Base-by-base conservation (phyloP, 2,113 vertebrate species). In the Pipa parva region DNA sequence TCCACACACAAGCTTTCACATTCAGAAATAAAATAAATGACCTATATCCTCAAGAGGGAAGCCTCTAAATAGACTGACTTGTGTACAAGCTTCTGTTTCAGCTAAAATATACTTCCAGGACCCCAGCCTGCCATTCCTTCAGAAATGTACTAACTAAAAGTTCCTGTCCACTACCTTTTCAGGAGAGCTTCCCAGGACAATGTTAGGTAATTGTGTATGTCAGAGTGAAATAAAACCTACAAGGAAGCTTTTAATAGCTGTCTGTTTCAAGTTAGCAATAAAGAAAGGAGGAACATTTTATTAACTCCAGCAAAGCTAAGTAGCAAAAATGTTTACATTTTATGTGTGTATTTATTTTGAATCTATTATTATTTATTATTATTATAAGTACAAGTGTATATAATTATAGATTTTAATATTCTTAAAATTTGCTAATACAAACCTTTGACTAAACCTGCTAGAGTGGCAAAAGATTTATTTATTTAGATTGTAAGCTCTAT, bases 41-140 rank as follows among this genome's bases (percentile, higher is more conserved):
- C 77, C 72, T 77, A 77, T 6, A 81, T 76, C 69, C 72, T 71
- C 77, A 57, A 74, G 72, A 73, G 76, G 63, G 46, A 73, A 55
- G 10, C 25, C 63, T 77, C 71, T 76, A 77, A 73, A 72, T 63
- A 74, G 73, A 76, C 72, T 78, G 74, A 63, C 29, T 80, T 72
- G 77, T 39, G 74, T 80, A 59, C 56, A 60, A 71, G 62, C 52
- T 58, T 70, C 59, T 33, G 24, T 64, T 73, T 51, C 69, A 67
- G 28, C n/a, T 73, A 63, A 76, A 72, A 73, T 71, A 83, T 75
- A 72, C 81, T 79, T 81, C 58, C 75, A 73, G 79, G 73, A 81
- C 78, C 79, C 79, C 68, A 59, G 79, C 67, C 55, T 33, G 69
- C 12, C 63, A 75, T 18, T 10, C 74, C 63, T 7, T 7, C 50